These are phyloP conservation scores for Hemithea aestivaria DNA, from an alignment of 2,888 invertebrate genomes.

Conservation along the genomic window DNA sequence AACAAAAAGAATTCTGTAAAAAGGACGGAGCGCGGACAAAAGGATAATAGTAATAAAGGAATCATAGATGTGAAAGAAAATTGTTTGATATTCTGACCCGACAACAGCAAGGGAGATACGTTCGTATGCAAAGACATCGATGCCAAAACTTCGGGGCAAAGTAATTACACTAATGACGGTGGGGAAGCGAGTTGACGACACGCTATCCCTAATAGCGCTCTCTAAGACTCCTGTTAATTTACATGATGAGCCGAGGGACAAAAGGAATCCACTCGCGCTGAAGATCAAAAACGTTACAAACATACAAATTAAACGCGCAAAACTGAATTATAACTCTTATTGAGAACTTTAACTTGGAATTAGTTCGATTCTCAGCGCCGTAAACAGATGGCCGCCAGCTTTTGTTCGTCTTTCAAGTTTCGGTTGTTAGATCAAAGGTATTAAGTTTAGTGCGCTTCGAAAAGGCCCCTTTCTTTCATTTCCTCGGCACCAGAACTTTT, in stretches of 20 bases:
- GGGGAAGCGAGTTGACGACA: conserved; percentile 39
- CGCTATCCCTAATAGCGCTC: conserved; percentile 25
- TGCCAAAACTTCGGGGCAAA: conserved; percentile 34
- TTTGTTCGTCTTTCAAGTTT: conserved; percentile 69
- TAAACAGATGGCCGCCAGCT: conserved; percentile 63
- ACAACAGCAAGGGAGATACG: conserved; percentile 17
- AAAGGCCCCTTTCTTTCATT: conserved; percentile 66
- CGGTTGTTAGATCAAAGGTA: conserved; percentile 69
- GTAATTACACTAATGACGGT: conserved; percentile 58
- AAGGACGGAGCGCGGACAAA: conserved; percentile 50
- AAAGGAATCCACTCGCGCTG: conserved; percentile 25
- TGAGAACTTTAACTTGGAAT: conserved; percentile 66
- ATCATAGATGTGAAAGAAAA: conserved; percentile 65
- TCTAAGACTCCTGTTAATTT: conserved; percentile 27
- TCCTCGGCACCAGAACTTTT: conserved; percentile 65
- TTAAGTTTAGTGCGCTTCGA: conserved; percentile 63
- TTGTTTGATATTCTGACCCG: conserved; percentile 49
- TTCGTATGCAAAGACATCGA: conserved; percentile 22
- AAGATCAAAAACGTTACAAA: conserved; percentile 29
- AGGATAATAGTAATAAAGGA: conserved; percentile 65
- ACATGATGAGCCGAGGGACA: conserved; percentile 27
- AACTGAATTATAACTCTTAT: conserved; percentile 63
- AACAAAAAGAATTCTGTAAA: conserved; percentile 48
- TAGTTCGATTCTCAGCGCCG: conserved; percentile 54
- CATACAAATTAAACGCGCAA: conserved; percentile 45